These are phyloP conservation scores for Nasalis larvatus DNA, from an alignment of 2,113 vertebrate genomes.

Conservation along the genomic window DNA sequence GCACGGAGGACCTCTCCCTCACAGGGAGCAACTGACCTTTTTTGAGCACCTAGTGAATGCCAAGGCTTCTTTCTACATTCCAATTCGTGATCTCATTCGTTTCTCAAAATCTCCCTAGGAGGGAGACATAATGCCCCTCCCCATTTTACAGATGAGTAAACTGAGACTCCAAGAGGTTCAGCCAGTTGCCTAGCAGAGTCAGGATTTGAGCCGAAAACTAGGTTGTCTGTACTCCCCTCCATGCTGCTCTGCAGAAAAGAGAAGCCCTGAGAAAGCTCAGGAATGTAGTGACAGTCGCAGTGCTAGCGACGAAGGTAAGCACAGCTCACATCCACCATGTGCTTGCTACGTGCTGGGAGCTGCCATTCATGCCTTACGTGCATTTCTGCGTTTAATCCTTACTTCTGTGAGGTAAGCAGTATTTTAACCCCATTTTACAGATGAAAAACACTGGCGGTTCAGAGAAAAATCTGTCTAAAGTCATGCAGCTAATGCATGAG, in stretches of 20 bases:
- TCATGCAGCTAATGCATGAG: background rate
- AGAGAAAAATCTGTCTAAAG: background rate
- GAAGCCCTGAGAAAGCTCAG: background rate
- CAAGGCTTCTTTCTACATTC: background rate
- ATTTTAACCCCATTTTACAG: background rate
- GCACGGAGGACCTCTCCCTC: background rate
- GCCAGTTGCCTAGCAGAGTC: background rate
- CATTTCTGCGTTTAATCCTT: rapidly evolving
- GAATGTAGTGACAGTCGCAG: rapidly evolving
- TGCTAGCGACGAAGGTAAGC: rapidly evolving
- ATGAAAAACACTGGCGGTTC: background rate
- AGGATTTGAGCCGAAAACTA: background rate
- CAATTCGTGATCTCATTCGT: background rate
- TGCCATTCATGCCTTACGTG: rapidly evolving
- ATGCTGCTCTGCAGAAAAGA: background rate
- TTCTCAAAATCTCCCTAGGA: background rate
- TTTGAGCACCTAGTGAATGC: background rate
- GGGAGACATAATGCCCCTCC: too few species aligned
- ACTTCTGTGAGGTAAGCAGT: background rate
- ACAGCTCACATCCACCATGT: rapidly evolving
- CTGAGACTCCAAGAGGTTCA: background rate
- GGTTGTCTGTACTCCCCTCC: rapidly evolving
- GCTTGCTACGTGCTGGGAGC: background rate
- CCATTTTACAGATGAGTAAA: background rate
- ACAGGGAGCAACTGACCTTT: background rate